Evolutionary conservation across 2,888 invertebrate species (phyloP), one percentile per base, ranked within the genome.

Genomic region (Melanostoma mellinum): DNA sequence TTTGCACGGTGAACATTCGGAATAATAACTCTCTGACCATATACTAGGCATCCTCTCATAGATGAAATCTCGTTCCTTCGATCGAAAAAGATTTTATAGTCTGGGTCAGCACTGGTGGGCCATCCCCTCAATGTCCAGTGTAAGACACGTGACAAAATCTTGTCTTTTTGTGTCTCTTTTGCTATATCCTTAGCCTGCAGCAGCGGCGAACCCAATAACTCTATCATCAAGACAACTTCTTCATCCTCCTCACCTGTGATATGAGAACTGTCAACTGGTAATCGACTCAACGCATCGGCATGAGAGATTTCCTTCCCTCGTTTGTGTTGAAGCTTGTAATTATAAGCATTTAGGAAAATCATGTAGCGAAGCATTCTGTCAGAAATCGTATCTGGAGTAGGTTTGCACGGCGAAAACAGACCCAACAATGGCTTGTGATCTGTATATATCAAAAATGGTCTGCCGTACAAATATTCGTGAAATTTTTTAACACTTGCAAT

Each of bases 281-380:
- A 8, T 3, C 42, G 42, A 8, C 42, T 42, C 3, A 42, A 42
- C 5, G 42, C 42, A 20, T 20, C 20, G 20, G 20, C 20, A 42
- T 42, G 42, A 42, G 42, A 8, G 8, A 42, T 42, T 4, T 42
- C 42, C 8, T 8, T 42, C 8, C 8, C 42, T 6, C 3, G 6
- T 9, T 42, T 42, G 8, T 42, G 9, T 8, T 42, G 42, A 42
- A 42, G 42, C 3, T 42, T 42, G 5, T 42, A 42, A 3, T 42
- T 42, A n/a, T 42, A 42, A 3, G 42, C 65, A 32, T 52, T 52
- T 52, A 65, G 32, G 52, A 52, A 65, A n/a, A 65, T 48, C 1
- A 40, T 65, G 76, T 73, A 79, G 69, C 80, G 80, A 10, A 84
- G 55, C 38, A 85, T 72, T 46, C 73, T 79, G 5, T 50, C 42